These are phyloP conservation scores for Dynastes hyllus DNA, from an alignment of 2,888 invertebrate genomes.

Conservation along the genomic window DNA sequence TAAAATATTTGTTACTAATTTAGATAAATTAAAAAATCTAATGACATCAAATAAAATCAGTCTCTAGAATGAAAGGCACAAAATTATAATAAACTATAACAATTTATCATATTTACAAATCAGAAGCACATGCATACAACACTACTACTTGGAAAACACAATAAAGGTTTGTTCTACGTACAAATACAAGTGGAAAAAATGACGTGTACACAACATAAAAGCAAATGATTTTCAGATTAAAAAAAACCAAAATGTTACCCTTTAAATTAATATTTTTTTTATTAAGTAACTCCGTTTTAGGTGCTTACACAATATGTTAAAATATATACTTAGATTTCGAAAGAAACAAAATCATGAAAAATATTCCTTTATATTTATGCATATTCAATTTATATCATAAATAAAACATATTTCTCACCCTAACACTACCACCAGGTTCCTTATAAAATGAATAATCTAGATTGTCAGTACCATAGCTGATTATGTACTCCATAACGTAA, in stretches of 20 bases:
- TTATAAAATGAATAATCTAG: conserved; percentile 92
- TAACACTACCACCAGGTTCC: conserved; percentile 90
- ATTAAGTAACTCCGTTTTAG: too few relatives aligned
- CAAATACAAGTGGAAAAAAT: conserved; percentile 22
- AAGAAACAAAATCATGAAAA: too few relatives aligned
- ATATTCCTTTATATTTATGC: not conserved
- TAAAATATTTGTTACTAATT: too few relatives aligned
- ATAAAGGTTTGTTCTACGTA: conserved; percentile 39
- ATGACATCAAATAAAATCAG: too few relatives aligned
- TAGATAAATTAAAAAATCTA: too few relatives aligned
- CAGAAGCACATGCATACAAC: not conserved
- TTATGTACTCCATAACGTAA: conserved; percentile 94
- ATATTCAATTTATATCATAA: not conserved
- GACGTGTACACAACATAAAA: conserved; percentile 17
- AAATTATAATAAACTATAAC: too few relatives aligned
- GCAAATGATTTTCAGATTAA: conserved; percentile 13
- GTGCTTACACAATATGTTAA: too few relatives aligned
- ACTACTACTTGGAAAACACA: conserved; percentile 23
- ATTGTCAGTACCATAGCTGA: conserved; percentile 94
- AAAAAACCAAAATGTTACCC: not conserved
- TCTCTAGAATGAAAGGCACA: too few relatives aligned
- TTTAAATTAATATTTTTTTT: too few relatives aligned
- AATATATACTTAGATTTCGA: too few relatives aligned
- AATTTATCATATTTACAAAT: too few relatives aligned
- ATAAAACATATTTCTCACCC: conserved; percentile 77